Evolutionary conservation across 2,888 invertebrate genomes (phyloP).

Genomic region (Nebria brevicollis): DNA sequence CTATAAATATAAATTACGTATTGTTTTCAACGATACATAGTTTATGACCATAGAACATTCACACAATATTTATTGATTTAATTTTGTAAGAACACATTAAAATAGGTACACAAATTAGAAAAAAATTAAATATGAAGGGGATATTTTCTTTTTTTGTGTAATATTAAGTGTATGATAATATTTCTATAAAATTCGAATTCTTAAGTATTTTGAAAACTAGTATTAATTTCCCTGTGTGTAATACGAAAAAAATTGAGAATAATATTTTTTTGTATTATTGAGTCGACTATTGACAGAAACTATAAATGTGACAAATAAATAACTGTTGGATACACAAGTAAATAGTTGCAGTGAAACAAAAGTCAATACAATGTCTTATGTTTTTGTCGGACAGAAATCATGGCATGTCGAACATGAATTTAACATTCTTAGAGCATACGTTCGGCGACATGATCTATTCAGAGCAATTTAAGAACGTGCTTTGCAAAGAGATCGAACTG

Average conservation of each 20-base stretch:
- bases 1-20: neutral
- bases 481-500: neutral
- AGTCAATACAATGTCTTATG: neutral
- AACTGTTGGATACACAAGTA: neutral
- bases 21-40: neutral
- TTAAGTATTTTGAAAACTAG: no score
- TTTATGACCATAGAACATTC: neutral
- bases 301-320: no score
- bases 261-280: no score
- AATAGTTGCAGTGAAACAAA: neutral
- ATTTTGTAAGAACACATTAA: no score
- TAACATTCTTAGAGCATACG: slow-evolving; percentile 37
- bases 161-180: no score
- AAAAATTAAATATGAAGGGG: no score
- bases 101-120: no score
- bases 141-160: no score
- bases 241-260: no score
- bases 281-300: no score
- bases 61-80: neutral
- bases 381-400: slow-evolving; percentile 24
- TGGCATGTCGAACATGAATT: slow-evolving; percentile 35
- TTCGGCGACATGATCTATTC: slow-evolving; percentile 39
- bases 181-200: no score
- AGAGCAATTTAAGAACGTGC: slow-evolving; percentile 35
- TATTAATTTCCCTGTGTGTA: no score